Conservation (phyloP, 1,140 invertebrate genomes). For the Micrasema minimum region DNA sequence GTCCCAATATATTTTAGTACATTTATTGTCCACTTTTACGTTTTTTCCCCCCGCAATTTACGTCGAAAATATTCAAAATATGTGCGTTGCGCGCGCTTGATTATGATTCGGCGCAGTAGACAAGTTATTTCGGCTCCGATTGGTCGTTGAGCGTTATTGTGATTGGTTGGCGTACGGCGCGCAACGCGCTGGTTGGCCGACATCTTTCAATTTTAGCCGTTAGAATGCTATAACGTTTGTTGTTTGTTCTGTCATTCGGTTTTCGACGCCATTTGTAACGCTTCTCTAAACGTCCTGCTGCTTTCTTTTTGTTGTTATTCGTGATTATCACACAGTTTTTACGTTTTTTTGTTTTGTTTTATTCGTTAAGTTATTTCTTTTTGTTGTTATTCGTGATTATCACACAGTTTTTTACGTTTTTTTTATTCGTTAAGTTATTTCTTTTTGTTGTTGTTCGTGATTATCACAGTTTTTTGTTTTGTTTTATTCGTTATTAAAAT, state of each 20-base stretch:
- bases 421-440: no score
- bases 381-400: no score
- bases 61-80: constrained; percentile 14
- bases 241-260: constrained; percentile 4
- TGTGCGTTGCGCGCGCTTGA: not conserved
- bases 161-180: not conserved
- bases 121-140: not conserved
- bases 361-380: no score
- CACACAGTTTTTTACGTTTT: no score
- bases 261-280: not conserved
- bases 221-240: not conserved
- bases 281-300: no score
- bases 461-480: not conserved
- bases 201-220: constrained; percentile 3
- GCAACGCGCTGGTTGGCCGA: constrained; percentile 2
- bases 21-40: constrained; percentile 7
- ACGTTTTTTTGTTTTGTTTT: no score
- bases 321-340: no score
- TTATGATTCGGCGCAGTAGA: not conserved
- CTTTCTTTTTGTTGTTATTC: no score
- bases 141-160: not conserved
- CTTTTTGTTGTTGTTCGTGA: not conserved
- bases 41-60: constrained; percentile 21
- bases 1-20: constrained; percentile 15
- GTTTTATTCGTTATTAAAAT: constrained; percentile 5